Base-by-base conservation (phyloP, 2,113 vertebrate genomes). In the Brachyhypopomus occidentalis region DNA sequence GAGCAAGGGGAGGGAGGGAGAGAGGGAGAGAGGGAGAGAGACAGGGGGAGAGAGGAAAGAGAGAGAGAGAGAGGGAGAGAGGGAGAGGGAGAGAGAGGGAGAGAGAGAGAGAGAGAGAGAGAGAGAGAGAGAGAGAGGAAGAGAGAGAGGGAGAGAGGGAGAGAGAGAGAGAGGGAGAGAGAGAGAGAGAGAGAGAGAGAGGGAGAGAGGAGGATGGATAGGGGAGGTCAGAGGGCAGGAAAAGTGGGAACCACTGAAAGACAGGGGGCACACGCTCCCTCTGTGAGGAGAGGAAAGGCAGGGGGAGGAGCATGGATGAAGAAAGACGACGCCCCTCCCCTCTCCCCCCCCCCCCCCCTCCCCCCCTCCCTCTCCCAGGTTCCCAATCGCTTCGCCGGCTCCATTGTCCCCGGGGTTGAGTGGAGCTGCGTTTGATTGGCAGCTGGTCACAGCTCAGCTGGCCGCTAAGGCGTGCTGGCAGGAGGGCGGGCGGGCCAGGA, bases 371-470 rank as follows among this genome's bases (percentile, higher is more conserved):
- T 9, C 0, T 52, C 45, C 45, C 45, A 52, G 45, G 67, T 60
- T 69, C 87, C 92, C 92, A 89, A 86, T 93, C 94, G 93, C 90
- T 95, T 92, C 94, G 91, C 88, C 89, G 91, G 91, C 90, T 92
- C 92, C 89, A 92, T 98, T 99, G 97, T 98, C 96, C 96, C 94
- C 95, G 95, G 95, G 95, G 95, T 95, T 96, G 96, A 97, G 95
- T 96, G 96, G 95, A 94, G 95, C 94, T 96, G 95, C 93, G 95
- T 97, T 97, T 99, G 97, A 99, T 94, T 98, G 97, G 96, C 97
- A 99, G 97, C 93, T 95, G 96, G 97, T 99, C 97, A 99, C 96
- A 98, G 97, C 97, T 98, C 96, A 97, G 97, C 96, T 98, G 96
- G 94, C 94, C 95, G 45, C 96, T 98, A 98, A 98, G 97, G 96